Base-by-base conservation (phyloP, 2,888 invertebrate species). In the Synergus gifuensis region DNA sequence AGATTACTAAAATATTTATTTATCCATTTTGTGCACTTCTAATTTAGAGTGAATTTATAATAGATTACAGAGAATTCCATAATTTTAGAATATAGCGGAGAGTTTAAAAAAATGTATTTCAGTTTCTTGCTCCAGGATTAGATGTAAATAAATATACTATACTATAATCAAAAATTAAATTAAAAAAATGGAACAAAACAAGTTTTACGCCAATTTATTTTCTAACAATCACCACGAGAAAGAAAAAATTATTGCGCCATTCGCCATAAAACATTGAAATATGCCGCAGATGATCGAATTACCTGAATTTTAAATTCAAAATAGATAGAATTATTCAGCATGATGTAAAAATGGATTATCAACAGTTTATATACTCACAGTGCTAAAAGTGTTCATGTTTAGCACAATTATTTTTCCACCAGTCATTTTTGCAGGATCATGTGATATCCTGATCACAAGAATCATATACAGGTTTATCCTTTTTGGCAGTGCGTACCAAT, bases 181-280 rank as follows among this genome's bases (percentile, higher is more conserved):
- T 14, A 14, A 46, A 46, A 46, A 46, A 46, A 0, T 1, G 4
- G 14, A 46, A 14, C 0, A 46, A 46, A 46, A 49, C 16, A 14
- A 49, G 14, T 49, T 49, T 16, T 0, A 49, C 4, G 1, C 0
- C 11, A 36, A 36, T 7, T 36, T 36, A 36, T 36, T 36, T 36
- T 36, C 36, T 0, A 36, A 36, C 1, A 28, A 28, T 28, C 28
- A 36, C 36, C 7, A 36, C 4, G 36, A 2, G 44, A 11, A 49
- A 49, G 60, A 22, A 60, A 22, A 60, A n/a, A 2, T 66, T 16
- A 66, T 42, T 42, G 42, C 0, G 16, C 12, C 64, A 66, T 62
- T 42, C 11, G 18, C 7, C 83, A 83, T 14, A 83, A 69, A 49
- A 84, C 76, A 46, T 84, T 84, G 40, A 84, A 58, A 44, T 84